Percentiles rank a stretch among this genome's conserved stretches.
Conservation (phyloP, 2,113 vertebrate genomes). For the Perognathus longimembris region DNA sequence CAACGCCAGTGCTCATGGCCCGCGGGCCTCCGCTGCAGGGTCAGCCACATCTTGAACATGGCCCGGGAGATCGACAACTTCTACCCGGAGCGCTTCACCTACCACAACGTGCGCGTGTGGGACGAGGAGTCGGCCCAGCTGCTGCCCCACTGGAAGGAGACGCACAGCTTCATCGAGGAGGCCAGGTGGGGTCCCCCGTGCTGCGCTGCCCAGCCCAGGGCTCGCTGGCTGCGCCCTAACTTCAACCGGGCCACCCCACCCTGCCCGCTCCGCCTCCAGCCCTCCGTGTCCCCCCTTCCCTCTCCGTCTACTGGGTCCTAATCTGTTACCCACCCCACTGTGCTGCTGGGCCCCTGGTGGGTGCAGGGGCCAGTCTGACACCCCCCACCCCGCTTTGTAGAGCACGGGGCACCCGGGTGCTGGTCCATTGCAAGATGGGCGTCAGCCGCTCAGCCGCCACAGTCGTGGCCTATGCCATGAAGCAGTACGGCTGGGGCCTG, state of each 20-base stretch:
- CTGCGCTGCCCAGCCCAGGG: background rate
- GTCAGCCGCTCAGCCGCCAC: slow-evolving; percentile 96
- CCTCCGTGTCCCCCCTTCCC: background rate
- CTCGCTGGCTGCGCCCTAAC: background rate
- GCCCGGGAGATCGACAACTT: slow-evolving; percentile 99
- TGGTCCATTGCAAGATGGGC: slow-evolving; percentile 98
- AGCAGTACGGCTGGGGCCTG: slow-evolving; percentile 92
- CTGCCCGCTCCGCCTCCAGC: too few species aligned
- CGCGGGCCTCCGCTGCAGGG: slow-evolving; percentile 80
- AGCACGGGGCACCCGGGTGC: slow-evolving; percentile 86
- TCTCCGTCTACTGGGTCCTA: background rate
- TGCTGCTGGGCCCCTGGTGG: background rate
- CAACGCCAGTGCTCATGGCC: background rate
- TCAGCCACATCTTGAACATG: slow-evolving; percentile 96
- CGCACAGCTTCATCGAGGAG: slow-evolving; percentile 91
- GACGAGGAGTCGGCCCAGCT: slow-evolving; percentile 94
- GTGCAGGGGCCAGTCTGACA: background rate
- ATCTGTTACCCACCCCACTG: background rate
- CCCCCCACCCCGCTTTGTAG: slow-evolving; percentile 81
- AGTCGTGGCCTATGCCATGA: slow-evolving; percentile 95
- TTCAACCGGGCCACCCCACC: background rate
- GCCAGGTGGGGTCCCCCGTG: slow-evolving; percentile 82
- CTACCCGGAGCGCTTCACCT: slow-evolving; percentile 94
- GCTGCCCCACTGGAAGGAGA: slow-evolving; percentile 94
- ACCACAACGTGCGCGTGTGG: slow-evolving; percentile 95